These are phyloP conservation scores for Ptiloglossa arizonensis DNA, from an alignment of 1,140 invertebrate genomes.

Conservation along the genomic window DNA sequence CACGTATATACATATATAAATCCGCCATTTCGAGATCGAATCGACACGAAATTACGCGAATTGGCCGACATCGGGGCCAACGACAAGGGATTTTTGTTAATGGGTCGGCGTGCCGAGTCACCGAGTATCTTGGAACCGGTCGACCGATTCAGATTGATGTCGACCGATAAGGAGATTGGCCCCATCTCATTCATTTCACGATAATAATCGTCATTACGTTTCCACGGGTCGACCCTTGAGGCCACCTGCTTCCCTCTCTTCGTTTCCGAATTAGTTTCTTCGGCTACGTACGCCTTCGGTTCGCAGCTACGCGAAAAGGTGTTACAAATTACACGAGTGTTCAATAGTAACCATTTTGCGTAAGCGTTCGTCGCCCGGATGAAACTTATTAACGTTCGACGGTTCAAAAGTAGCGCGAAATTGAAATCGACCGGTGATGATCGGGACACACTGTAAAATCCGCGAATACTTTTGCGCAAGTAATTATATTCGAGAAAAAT, in stretches of 20 bases:
- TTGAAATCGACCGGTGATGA: too few species aligned
- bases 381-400: too few species aligned
- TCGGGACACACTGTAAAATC: too few species aligned
- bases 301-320: neutral
- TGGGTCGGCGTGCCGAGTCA: constrained; percentile 63
- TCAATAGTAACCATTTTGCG: too few species aligned
- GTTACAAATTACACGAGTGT: too few species aligned
- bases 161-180: constrained; percentile 70
- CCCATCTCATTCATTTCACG: constrained; percentile 68
- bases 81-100: constrained; percentile 59
- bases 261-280: neutral
- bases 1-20: too few species aligned
- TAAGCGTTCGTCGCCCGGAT: too few species aligned
- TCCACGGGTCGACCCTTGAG: constrained; percentile 28
- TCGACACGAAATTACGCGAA: neutral
- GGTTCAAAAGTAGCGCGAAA: too few species aligned
- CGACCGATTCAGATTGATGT: constrained; percentile 65
- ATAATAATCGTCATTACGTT: constrained; percentile 75
- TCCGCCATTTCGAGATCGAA: neutral
- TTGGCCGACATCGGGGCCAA: neutral
- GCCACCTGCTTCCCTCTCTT: constrained; percentile 29
- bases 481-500: too few species aligned
- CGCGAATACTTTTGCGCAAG: too few species aligned
- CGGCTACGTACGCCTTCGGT: neutral
- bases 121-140: constrained; percentile 58